phyloP scores from a whole-genome alignment of 2,797 vertebrate genomes.

The Myoxocephalus aenaeus region DNA sequence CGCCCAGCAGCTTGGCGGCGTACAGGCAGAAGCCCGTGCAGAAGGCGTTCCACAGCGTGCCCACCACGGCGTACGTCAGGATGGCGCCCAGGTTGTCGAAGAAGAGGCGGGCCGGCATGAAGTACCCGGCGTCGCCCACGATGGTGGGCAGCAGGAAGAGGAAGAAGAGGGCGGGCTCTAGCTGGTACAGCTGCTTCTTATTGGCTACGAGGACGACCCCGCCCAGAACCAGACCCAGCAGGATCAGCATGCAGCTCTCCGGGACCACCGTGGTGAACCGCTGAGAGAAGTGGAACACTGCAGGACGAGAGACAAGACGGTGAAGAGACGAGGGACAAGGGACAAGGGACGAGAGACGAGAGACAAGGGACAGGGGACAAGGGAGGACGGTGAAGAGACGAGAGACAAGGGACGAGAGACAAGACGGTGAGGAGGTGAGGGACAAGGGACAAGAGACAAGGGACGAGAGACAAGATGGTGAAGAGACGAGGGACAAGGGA shows the following conservation, averaged over 20 bases:
- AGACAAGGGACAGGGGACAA: background rate
- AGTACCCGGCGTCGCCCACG: slow-evolving; percentile 94
- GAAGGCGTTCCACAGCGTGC: slow-evolving; percentile 97
- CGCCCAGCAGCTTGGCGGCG: slow-evolving; percentile 86
- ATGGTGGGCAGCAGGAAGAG: slow-evolving; percentile 97
- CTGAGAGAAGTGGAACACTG: slow-evolving; percentile 95
- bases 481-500: too few species aligned
- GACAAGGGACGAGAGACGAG: background rate
- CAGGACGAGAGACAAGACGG: background rate
- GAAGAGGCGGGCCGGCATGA: slow-evolving; percentile 95
- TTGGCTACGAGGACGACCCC: slow-evolving; percentile 92
- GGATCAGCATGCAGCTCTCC: slow-evolving; percentile 94
- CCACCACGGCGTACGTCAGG: slow-evolving; percentile 93
- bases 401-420: background rate
- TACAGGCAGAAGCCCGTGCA: slow-evolving; percentile 92
- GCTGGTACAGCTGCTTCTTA: slow-evolving; percentile 93
- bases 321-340: background rate
- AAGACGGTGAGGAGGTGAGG: too few species aligned
- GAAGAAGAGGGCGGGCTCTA: slow-evolving; percentile 96
- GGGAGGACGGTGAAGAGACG: background rate
- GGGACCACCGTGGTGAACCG: slow-evolving; percentile 94
- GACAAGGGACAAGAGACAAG: too few species aligned
- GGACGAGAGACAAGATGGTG: too few species aligned
- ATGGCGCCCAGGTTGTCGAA: slow-evolving; percentile 97
- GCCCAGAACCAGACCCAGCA: slow-evolving; percentile 92